Evolutionary conservation across 2,113 vertebrate genomes (phyloP).

Genomic region (Shinisaurus crocodilurus): DNA sequence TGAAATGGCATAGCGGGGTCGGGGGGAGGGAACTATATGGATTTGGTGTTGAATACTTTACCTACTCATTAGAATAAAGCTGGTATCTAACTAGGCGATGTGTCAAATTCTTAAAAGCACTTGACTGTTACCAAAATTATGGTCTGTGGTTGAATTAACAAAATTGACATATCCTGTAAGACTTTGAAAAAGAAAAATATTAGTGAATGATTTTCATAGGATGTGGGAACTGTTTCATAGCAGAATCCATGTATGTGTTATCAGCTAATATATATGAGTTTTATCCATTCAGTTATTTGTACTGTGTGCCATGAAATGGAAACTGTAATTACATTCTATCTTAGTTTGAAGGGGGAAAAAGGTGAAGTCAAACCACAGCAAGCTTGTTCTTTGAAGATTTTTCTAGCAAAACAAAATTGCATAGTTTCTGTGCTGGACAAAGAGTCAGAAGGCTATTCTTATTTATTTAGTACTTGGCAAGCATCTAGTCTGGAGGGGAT

Average conservation of each 20-base stretch:
- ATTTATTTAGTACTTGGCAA: conserved; percentile 59
- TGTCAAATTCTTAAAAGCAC: neutral
- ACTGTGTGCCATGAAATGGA: neutral
- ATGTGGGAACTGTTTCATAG: neutral
- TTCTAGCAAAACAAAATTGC: conserved; percentile 5
- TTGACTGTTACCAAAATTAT: no score
- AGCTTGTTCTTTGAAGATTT: neutral
- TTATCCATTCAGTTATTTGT: neutral
- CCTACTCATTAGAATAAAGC: no score
- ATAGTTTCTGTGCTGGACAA: conserved; percentile 42
- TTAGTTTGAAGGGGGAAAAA: neutral
- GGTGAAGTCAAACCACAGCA: conserved; percentile 7
- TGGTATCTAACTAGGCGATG: neutral
- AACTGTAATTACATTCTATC: neutral
- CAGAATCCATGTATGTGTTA: neutral
- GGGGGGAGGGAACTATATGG: neutral
- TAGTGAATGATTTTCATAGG: neutral
- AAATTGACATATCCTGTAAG: neutral
- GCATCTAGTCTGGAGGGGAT: conserved; percentile 58
- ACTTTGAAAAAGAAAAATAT: neutral
- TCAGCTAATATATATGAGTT: neutral
- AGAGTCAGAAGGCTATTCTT: conserved; percentile 51
- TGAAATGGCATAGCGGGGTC: neutral
- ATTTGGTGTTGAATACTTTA: neutral
- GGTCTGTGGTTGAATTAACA: neutral